These are phyloP conservation scores for Oncorhynchus tshawytscha DNA, from an alignment of 2,113 vertebrate species.

Conservation along the genomic window DNA sequence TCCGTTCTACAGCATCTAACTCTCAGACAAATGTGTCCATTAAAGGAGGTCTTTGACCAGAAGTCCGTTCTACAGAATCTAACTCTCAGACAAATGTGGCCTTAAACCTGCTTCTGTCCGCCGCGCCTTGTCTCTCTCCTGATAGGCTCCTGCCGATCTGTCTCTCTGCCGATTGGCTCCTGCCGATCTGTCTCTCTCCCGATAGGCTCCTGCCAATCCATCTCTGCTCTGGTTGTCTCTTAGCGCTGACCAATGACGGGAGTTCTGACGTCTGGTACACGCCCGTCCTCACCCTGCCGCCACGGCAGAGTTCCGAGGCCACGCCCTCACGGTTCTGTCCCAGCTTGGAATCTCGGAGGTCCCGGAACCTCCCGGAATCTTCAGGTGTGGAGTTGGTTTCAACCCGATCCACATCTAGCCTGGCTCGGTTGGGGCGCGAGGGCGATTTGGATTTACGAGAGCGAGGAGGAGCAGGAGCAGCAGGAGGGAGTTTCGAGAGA, in stretches of 20 bases:
- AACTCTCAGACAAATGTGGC: constrained; percentile 88
- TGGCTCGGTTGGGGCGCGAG: constrained; percentile 50
- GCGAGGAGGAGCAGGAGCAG: constrained; percentile 43
- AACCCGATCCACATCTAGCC: constrained; percentile 82
- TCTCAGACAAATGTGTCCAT: too few relatives aligned
- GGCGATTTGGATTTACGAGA: constrained; percentile 63
- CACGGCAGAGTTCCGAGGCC: constrained; percentile 72
- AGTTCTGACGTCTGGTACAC: constrained; percentile 76
- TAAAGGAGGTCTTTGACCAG: too few relatives aligned
- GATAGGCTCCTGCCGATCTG: constrained; percentile 1
- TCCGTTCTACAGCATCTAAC: too few relatives aligned
- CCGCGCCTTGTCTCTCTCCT: constrained; percentile 45
- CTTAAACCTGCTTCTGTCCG: constrained; percentile 70
- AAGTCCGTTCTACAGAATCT: too few relatives aligned
- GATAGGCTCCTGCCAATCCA: too few relatives aligned
- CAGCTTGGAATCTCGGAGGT: constrained; percentile 55
- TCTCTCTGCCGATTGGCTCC: too few relatives aligned
- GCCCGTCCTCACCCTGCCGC: constrained; percentile 75
- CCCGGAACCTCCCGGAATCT: constrained; percentile 20
- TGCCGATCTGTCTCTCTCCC: too few relatives aligned
- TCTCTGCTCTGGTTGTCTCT: constrained; percentile 17
- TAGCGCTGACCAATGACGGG: constrained; percentile 63
- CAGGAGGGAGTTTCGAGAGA: constrained; percentile 36
- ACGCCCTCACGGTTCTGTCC: constrained; percentile 77
- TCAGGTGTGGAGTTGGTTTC: background rate